A percentile compares a stretch with the other conserved stretches of the same genome.
These are phyloP conservation scores for Biston betularia DNA, from an alignment of 2,888 invertebrate species.

Conservation along the genomic window DNA sequence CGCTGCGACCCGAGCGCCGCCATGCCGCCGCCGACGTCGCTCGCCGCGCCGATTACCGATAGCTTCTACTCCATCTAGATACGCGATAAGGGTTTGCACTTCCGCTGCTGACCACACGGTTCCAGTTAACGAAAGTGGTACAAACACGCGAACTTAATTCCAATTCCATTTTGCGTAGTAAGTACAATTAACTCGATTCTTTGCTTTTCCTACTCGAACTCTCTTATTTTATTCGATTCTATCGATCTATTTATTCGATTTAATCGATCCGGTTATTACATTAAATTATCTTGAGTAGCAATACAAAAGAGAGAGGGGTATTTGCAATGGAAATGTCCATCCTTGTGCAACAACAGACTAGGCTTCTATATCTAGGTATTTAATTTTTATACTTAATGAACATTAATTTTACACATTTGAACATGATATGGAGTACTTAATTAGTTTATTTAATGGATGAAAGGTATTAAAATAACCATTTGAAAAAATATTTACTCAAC, in stretches of 20 bases:
- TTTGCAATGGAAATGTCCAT: slow-evolving; percentile 9
- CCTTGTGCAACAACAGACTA: slow-evolving; percentile 16
- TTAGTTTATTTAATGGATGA: slow-evolving; percentile 32
- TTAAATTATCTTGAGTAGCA: neutral
- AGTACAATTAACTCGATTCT: slow-evolving; percentile 22
- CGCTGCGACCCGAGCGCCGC: slow-evolving; percentile 53
- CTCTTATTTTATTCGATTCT: slow-evolving; percentile 2
- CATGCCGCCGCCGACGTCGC: slow-evolving; percentile 48
- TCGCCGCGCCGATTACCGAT: slow-evolving; percentile 63
- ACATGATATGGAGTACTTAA: slow-evolving; percentile 23
- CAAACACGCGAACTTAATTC: slow-evolving; percentile 47
- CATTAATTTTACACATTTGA: slow-evolving; percentile 30
- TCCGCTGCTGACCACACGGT: slow-evolving; percentile 61
- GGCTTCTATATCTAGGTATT: slow-evolving; percentile 2
- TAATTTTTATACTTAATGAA: slow-evolving; percentile 10
- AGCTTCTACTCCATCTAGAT: slow-evolving; percentile 65
- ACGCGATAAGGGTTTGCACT: slow-evolving; percentile 73
- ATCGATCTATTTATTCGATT: slow-evolving; percentile 1
- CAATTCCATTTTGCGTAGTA: slow-evolving; percentile 25
- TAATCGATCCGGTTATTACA: neutral
- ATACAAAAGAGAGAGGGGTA: slow-evolving; percentile 9
- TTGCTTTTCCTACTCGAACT: neutral
- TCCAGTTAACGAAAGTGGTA: slow-evolving; percentile 54
- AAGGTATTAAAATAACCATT: slow-evolving; percentile 2
- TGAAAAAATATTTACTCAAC: no score